A percentile compares a stretch with the other conserved stretches of the same genome.
Conservation (phyloP, 2,888 invertebrate species). For the Sabatieria punctata region DNA sequence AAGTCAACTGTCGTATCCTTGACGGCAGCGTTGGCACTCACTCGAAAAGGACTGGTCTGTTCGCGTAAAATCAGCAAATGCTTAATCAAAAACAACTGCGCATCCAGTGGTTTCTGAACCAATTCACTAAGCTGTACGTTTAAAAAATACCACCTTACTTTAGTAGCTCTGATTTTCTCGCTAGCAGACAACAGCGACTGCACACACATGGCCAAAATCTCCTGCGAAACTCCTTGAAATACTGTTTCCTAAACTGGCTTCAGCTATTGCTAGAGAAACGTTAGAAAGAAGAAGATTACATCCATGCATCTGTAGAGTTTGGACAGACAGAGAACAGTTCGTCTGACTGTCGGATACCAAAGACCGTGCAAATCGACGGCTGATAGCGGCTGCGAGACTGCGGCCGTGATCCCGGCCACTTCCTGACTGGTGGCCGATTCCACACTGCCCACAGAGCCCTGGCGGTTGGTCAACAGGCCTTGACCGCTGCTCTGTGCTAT, state of each 20-base stretch:
- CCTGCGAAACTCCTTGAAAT: conserved; percentile 90
- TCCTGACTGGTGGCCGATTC: background rate
- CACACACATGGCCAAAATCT: conserved; percentile 77
- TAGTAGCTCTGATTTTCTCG: conserved; percentile 54
- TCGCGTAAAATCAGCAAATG: conserved; percentile 87
- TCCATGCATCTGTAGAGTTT: conserved; percentile 76
- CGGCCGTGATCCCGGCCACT: background rate
- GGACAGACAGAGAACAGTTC: conserved; percentile 82
- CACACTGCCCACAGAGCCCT: background rate
- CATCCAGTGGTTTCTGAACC: conserved; percentile 58
- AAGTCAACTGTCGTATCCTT: conserved; percentile 86
- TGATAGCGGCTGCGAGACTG: conserved; percentile 42
- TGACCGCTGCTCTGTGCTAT: background rate
- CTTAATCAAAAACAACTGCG: conserved; percentile 88
- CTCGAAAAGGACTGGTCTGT: conserved; percentile 94
- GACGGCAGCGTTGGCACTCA: conserved; percentile 52
- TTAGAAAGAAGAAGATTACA: conserved; percentile 26
- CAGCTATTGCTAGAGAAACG: background rate
- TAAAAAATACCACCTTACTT: conserved; percentile 37
- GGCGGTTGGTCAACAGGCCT: too few relatives aligned
- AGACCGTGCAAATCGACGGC: conserved; percentile 94
- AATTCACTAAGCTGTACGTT: background rate
- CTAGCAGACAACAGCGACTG: conserved; percentile 69
- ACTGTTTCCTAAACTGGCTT: conserved; percentile 53
- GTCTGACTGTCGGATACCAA: conserved; percentile 96